phyloP scores from a whole-genome alignment of 2,797 vertebrate species.

The Eutrigla gurnardus region DNA sequence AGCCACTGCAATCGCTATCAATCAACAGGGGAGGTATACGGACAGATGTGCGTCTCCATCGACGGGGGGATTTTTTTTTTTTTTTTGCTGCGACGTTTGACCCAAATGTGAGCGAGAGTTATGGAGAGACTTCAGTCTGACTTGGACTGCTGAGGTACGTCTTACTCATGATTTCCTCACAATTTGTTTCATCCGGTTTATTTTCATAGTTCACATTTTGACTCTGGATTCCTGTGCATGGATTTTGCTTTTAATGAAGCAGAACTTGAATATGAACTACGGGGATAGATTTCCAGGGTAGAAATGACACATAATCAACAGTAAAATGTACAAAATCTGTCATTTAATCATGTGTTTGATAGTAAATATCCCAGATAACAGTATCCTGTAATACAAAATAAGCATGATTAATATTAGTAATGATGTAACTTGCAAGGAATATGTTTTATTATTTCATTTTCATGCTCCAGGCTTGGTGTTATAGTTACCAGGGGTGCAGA shows the following conservation, averaged over 20 bases:
- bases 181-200: slow-evolving; percentile 26
- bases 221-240: slow-evolving; percentile 39
- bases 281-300: slow-evolving; percentile 1
- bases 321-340: neutral
- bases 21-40: slow-evolving; percentile 55
- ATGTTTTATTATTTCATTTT: slow-evolving; percentile 31
- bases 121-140: slow-evolving; percentile 68
- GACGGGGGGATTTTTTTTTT: slow-evolving; percentile 34
- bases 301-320: neutral
- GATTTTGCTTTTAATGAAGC: slow-evolving; percentile 16
- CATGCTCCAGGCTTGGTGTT: slow-evolving; percentile 19
- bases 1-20: slow-evolving; percentile 73
- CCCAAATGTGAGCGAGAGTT: slow-evolving; percentile 57
- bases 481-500: neutral
- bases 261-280: slow-evolving; percentile 8
- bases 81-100: slow-evolving; percentile 43
- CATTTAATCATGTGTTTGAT: slow-evolving; percentile 3
- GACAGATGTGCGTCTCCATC: slow-evolving; percentile 56
- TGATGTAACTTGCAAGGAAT: slow-evolving; percentile 34
- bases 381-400: neutral
- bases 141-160: slow-evolving; percentile 80
- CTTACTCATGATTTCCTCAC: slow-evolving; percentile 33
- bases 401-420: slow-evolving; percentile 24
- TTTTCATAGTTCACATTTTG: slow-evolving; percentile 23
- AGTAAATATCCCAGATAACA: slow-evolving; percentile 9